Evolutionary conservation across 2,888 invertebrate genomes (phyloP).

Genomic region (Trachelus iudaicus): DNA sequence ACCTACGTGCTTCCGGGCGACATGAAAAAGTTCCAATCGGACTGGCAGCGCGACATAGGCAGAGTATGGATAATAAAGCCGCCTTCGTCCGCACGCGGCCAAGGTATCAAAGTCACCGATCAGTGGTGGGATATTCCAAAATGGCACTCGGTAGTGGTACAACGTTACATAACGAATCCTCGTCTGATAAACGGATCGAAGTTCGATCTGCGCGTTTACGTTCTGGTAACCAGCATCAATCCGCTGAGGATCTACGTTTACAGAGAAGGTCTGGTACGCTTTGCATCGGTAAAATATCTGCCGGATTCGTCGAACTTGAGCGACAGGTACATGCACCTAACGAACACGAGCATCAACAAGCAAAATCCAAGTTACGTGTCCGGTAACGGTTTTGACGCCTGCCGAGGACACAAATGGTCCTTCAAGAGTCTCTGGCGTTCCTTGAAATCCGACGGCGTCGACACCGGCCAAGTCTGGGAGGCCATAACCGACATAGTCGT

Average conservation of each 20-base stretch:
- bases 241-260: constrained; percentile 93
- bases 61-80: constrained; percentile 96
- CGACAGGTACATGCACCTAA: constrained; percentile 88
- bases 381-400: constrained; percentile 89
- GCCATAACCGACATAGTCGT: constrained; percentile 87
- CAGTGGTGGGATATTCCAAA: constrained; percentile 92
- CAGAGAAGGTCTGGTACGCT: constrained; percentile 92
- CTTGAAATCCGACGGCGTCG: constrained; percentile 75
- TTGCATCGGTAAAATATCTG: constrained; percentile 90
- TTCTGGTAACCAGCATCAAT: constrained; percentile 90
- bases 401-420: constrained; percentile 92
- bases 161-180: constrained; percentile 83
- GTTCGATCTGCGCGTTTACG: constrained; percentile 95
- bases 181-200: constrained; percentile 91
- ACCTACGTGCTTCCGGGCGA: constrained; percentile 92
- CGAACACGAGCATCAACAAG: constrained; percentile 90
- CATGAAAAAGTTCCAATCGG: constrained; percentile 79
- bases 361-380: constrained; percentile 84
- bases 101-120: constrained; percentile 91
- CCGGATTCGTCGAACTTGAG: constrained; percentile 77
- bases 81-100: constrained; percentile 95
- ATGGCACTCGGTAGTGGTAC: constrained; percentile 83
- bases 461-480: constrained; percentile 81
- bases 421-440: constrained; percentile 77
- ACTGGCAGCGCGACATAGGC: constrained; percentile 80